Evolutionary conservation across 2,888 invertebrate species (phyloP).

Genomic region (Pterostichus niger): DNA sequence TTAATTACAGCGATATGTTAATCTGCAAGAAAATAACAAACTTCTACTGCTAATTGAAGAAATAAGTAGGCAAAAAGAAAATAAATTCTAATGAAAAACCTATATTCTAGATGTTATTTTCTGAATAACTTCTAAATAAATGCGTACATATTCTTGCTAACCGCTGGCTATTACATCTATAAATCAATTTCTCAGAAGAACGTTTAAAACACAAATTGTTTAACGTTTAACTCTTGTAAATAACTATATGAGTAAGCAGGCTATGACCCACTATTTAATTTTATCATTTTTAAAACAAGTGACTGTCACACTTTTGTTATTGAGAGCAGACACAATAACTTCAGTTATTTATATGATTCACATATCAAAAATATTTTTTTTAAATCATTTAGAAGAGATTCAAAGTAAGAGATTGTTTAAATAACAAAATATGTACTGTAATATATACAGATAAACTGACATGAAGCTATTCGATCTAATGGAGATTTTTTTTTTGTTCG

Average conservation of each 20-base stretch:
- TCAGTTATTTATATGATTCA: too few relatives aligned
- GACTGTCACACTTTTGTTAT: conserved; percentile 44
- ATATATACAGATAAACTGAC: too few relatives aligned
- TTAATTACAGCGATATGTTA: too few relatives aligned
- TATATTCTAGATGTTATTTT: conserved; percentile 29
- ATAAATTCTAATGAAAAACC: not conserved
- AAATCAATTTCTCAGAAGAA: conserved; percentile 40
- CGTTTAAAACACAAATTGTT: conserved; percentile 1
- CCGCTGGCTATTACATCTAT: not conserved
- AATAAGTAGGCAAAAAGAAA: not conserved
- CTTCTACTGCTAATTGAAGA: conserved; percentile 13
- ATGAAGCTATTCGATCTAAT: too few relatives aligned
- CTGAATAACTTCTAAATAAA: not conserved
- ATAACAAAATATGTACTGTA: too few relatives aligned
- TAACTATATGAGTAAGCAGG: conserved; percentile 27
- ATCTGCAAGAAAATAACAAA: conserved; percentile 3
- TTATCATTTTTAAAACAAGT: conserved; percentile 49
- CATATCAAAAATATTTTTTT: too few relatives aligned
- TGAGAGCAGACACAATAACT: not conserved
- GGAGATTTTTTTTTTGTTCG: too few relatives aligned
- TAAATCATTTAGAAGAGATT: too few relatives aligned
- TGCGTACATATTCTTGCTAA: conserved; percentile 22
- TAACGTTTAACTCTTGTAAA: conserved; percentile 12
- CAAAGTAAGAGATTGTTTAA: too few relatives aligned
- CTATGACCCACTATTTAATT: conserved; percentile 31